A percentile compares a stretch with the other conserved stretches of the same genome.
These are phyloP conservation scores for Sterna hirundo DNA, from an alignment of 2,113 vertebrate species.

Conservation along the genomic window DNA sequence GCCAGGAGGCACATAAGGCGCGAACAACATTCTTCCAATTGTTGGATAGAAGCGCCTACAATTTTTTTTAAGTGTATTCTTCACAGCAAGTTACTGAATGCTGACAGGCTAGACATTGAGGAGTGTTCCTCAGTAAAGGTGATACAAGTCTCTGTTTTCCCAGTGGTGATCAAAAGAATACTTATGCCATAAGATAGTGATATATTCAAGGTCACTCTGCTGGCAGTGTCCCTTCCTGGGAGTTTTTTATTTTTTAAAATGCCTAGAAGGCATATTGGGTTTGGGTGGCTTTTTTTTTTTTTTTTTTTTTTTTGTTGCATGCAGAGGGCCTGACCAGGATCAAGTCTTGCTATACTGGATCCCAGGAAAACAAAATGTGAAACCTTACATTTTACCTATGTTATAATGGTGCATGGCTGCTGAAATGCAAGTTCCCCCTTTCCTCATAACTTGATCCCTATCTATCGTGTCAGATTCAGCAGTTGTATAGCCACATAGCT, in stretches of 20 bases:
- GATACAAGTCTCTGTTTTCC: not conserved
- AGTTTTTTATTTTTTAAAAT: not conserved
- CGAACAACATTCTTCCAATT: too few relatives aligned
- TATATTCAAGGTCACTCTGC: not conserved
- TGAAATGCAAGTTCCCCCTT: not conserved
- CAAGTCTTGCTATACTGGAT: not conserved
- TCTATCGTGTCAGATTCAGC: not conserved
- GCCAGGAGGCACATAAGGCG: too few relatives aligned
- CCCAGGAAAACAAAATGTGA: not conserved
- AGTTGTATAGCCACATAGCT: not conserved
- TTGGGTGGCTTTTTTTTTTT: too few relatives aligned
- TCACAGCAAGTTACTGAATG: not conserved
- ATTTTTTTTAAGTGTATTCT: not conserved
- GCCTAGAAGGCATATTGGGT: not conserved
- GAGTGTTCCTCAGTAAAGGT: not conserved
- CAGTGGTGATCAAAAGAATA: not conserved
- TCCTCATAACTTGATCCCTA: not conserved
- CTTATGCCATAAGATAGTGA: not conserved
- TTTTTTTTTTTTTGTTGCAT: rapidly evolving
- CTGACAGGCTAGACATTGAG: not conserved
- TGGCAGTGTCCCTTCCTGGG: not conserved
- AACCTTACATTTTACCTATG: not conserved
- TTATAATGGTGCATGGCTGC: not conserved
- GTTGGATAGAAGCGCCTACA: not conserved
- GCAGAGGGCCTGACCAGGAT: not conserved